Evolutionary conservation across 1,140 invertebrate species (phyloP), one percentile per base, ranked within the genome.

Genomic region (Drosophila murphyi): DNA sequence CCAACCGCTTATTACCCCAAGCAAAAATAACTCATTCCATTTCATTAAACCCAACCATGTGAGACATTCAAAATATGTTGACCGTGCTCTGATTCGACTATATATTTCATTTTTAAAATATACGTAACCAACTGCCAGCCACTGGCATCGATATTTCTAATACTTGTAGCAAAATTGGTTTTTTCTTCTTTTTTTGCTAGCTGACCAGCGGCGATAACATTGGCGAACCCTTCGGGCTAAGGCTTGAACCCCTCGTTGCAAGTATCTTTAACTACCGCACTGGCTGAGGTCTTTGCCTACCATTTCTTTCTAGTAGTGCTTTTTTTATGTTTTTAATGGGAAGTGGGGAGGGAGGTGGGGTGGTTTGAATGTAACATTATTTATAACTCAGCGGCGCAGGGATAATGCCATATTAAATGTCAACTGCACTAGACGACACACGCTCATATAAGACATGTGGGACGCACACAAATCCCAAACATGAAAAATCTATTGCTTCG

Each of bases 321-420:
- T 28, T 68, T 72, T 88, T 87, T 87, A 88, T 88, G 83, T 80
- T 89, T 87, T 80, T 88, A 86, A 86, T 86, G 82, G 79, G 59
- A 31, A 35, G 68, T 5, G 45, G 45, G n/a, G 12, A 12, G 45
- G n/a, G 12, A 12, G 7, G 45, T 47, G 45, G 45, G 5, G n/a
- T 4, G 7, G 20, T 47, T 20, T 20, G 20, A 79, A 71, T 65
- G 85, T 75, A 88, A 89, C 85, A 88, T 88, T 88, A 88, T 88
- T 88, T 88, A 88, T 88, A 88, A 88, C 83, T 83, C 80, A 88
- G 85, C 76, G 83, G 68, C 80, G 80, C 85, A 89, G 64, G 83
- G 85, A 88, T 89, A 88, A 88, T 87, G 85, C 80, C 76, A 83
- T 87, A 87, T 87, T 87, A 87, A 87, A 87, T 88, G 85, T 88